phyloP scores from a whole-genome alignment of 1,140 invertebrate species.

The Cherax destructor region DNA sequence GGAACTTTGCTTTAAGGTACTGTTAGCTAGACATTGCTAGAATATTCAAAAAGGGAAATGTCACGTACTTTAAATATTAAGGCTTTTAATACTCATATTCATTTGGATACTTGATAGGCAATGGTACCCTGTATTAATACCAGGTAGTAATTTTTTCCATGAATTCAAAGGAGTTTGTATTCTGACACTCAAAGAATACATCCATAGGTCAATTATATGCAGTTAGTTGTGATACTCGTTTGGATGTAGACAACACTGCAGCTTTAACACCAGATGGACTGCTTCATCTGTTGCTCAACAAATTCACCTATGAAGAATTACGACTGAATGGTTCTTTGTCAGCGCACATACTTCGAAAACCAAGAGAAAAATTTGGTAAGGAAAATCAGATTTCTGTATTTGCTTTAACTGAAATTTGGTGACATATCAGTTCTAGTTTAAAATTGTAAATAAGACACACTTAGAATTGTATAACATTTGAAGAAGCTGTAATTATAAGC shows the following conservation, averaged over 20 bases:
- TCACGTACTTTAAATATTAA: too few species aligned
- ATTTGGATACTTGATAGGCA: too few species aligned
- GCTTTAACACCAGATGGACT: conserved; percentile 23
- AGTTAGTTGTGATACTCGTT: conserved; percentile 12
- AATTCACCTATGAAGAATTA: conserved; percentile 38
- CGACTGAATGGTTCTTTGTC: conserved; percentile 14
- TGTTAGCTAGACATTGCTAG: too few species aligned
- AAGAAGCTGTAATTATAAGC: too few species aligned
- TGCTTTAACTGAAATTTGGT: not conserved
- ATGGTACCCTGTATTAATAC: too few species aligned
- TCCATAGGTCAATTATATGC: conserved; percentile 22
- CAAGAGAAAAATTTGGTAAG: conserved; percentile 29
- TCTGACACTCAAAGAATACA: not conserved
- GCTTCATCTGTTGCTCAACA: conserved; percentile 28
- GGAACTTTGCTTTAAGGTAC: too few species aligned
- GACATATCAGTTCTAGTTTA: not conserved
- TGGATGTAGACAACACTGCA: conserved; percentile 27
- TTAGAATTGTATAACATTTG: too few species aligned
- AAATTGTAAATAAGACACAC: too few species aligned
- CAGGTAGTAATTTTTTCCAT: too few species aligned
- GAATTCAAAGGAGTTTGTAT: too few species aligned
- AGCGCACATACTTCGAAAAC: conserved; percentile 31
- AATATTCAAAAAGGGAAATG: too few species aligned
- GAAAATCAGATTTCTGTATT: not conserved
- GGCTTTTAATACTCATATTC: too few species aligned